Evolutionary conservation across 2,888 invertebrate genomes (phyloP), one percentile per base, ranked within the genome.

Genomic region (Diarsia dahlii): DNA sequence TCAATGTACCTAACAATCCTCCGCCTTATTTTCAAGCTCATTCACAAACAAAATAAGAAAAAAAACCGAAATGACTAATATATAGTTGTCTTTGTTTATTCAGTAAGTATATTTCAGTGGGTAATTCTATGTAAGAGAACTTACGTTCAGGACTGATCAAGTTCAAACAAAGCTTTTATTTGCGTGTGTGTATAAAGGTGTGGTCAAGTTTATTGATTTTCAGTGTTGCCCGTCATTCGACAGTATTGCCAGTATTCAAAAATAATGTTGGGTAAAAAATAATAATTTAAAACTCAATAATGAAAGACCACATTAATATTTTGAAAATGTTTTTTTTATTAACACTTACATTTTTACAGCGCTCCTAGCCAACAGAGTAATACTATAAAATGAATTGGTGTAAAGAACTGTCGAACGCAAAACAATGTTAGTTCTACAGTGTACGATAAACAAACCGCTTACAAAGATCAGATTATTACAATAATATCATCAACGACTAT

Each of bases 311-410:
- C 86, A 91, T 91, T 95, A 94, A 95, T 96, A 96, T 96, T 96
- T 96, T 96, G 96, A 96, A 96, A 96, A 96, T 96, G 96, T 96
- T 96, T 96, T 96, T 95, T 96, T 96, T 96, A 96, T 96, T 96
- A 96, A 96, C 96, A 96, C 96, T 96, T 96, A 96, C 96, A 96
- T 96, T 96, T 96, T 96, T 96, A 96, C 96, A 96, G 96, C 96
- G 95, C 95, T 95, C 95, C 96, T 96, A 96, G 96, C 96, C 96
- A 96, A 96, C 96, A 96, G 94, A 96, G 96, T 96, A 96, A 95
- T 96, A 95, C 96, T 96, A 96, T 95, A 94, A 96, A 96, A 95
- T 94, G 92, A 96, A 95, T 94, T 89, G 93, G 96, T 96, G 96
- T 96, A 96, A 95, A 95, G 92, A 94, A 95, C 95, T 95, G 95